Evolutionary conservation across 92 coral and sea anemone genomes (phyloP).

Genomic region (Phenganax subtilis): DNA sequence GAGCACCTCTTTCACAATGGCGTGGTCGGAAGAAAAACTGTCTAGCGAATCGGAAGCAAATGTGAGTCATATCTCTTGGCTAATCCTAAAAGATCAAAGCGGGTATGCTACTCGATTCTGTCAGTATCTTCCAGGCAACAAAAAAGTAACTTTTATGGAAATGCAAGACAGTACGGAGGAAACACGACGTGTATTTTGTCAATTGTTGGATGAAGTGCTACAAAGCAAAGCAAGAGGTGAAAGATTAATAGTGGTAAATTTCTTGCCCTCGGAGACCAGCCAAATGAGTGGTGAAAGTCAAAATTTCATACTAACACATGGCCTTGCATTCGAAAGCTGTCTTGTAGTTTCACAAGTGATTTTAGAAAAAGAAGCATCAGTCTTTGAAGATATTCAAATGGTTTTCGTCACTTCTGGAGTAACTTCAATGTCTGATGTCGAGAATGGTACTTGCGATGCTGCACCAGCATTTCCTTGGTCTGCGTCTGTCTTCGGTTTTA

Average conservation of each 20-base stretch:
- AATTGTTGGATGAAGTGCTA: background rate
- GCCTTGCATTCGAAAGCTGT: conserved; percentile 41
- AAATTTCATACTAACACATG: conserved; percentile 29
- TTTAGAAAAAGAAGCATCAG: conserved; percentile 2
- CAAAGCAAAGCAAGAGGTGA: background rate
- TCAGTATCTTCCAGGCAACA: background rate
- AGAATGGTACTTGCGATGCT: background rate
- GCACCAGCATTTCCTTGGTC: conserved; percentile 42
- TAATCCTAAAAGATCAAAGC: conserved; percentile 38
- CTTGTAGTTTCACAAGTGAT: conserved; percentile 33
- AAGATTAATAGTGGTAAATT: conserved; percentile 39
- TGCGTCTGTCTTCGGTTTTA: conserved; percentile 22
- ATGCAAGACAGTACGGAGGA: background rate
- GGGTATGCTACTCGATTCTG: conserved; percentile 19
- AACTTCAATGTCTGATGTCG: background rate
- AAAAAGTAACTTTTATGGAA: background rate
- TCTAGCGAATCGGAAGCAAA: background rate
- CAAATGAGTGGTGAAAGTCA: conserved; percentile 14
- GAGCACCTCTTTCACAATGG: conserved; percentile 32
- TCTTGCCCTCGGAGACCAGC: conserved; percentile 52
- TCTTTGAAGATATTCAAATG: background rate
- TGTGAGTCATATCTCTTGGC: background rate
- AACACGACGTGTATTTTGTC: conserved; percentile 6
- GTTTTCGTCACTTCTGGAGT: conserved; percentile 33
- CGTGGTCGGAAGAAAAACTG: conserved; percentile 41